Evolutionary conservation across 2,888 invertebrate species (phyloP), one percentile per base, ranked within the genome.

Genomic region (Apocheima hispidaria): DNA sequence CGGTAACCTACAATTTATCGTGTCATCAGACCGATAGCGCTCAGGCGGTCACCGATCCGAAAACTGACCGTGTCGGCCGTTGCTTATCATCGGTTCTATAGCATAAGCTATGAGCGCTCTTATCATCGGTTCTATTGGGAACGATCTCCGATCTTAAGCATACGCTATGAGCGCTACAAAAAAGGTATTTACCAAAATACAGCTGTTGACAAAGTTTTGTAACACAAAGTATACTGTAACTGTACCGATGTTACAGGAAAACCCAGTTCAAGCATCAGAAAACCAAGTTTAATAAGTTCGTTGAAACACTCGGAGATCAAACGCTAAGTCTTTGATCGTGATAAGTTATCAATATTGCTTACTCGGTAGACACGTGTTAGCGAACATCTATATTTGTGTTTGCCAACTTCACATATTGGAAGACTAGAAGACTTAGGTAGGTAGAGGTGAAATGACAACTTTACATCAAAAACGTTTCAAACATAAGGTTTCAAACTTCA

Each of bases 271-370:
- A 65, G 63, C 63, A 65, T 68, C 68, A 38, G 61, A 63, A 66
- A 68, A 60, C 60, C 60, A 69, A 69, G 65, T 69, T 71, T 66
- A 71, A 71, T 68, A 69, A 71, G 71, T 71, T 68, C 43, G 41
- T 49, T 28, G 55, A 43, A 46, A 52, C 50, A 48, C 54, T 61
- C 52, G 41, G 60, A 69, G 67, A 67, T 69, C 69, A 67, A 67
- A 66, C 62, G 65, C 46, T 67, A 65, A 70, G 62, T 63, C 66
- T 70, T 66, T 64, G 66, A 65, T 62, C 65, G 67, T 49, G 59
- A 67, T 46, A 49, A 68, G 66, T 65, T 70, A 70, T 70, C 67
- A 70, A 68, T 70, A 70, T 68, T 68, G 68, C 69, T 65, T 64
- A 57, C 57, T 66, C 43, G 49, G 62, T 51, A 61, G 63, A 61